Conservation (phyloP, 2,888 invertebrate species). For the Sphaerophoria rueppellii region DNA sequence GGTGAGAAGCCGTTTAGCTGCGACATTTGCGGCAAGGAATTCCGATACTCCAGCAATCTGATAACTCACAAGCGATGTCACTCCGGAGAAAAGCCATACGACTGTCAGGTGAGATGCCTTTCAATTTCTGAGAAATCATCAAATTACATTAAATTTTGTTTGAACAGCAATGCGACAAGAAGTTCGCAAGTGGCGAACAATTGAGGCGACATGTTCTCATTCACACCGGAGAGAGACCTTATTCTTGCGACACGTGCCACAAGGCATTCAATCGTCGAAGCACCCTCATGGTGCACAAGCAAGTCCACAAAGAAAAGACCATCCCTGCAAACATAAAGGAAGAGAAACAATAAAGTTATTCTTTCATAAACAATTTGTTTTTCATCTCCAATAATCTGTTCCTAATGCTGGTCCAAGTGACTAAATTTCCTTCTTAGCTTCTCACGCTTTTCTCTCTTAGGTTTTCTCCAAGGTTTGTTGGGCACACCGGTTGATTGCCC, state of each 20-base stretch:
- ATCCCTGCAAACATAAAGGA: not conserved
- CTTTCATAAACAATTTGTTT: constrained; percentile 7
- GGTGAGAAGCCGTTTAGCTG: constrained; percentile 81
- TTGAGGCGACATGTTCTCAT: constrained; percentile 79
- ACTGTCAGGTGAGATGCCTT: constrained; percentile 75
- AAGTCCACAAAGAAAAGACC: constrained; percentile 74
- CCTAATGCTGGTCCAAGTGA: constrained; percentile 91
- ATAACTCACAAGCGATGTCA: constrained; percentile 80
- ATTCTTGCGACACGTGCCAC: constrained; percentile 74
- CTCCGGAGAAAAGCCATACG: constrained; percentile 79
- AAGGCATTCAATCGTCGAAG: constrained; percentile 76
- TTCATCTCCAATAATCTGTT: not conserved
- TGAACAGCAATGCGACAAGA: constrained; percentile 78
- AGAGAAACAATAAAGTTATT: constrained; percentile 33
- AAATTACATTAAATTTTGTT: not conserved
- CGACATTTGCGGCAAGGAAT: constrained; percentile 78
- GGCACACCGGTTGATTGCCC: constrained; percentile 72
- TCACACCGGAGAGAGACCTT: constrained; percentile 79
- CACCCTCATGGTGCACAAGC: constrained; percentile 75
- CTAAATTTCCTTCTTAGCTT: constrained; percentile 93
- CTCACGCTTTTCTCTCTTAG: constrained; percentile 94
- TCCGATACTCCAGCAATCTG: constrained; percentile 81
- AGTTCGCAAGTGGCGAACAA: constrained; percentile 80
- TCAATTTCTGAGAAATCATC: not conserved
- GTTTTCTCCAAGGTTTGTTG: constrained; percentile 91